These are phyloP conservation scores for Conchocele bisecta DNA, from an alignment of 2,888 invertebrate genomes.

Conservation along the genomic window DNA sequence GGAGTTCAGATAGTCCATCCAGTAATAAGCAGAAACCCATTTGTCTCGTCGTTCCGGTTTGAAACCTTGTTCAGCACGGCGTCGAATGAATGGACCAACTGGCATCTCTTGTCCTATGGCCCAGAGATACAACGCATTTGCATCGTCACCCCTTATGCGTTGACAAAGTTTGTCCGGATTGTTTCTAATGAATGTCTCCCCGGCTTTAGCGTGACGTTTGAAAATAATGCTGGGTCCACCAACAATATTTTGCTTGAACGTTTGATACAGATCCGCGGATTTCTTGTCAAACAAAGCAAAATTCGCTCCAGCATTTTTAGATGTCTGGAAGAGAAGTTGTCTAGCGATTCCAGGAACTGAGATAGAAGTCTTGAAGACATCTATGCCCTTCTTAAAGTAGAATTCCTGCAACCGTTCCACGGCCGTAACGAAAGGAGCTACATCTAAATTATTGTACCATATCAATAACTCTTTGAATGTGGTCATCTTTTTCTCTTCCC, in stretches of 20 bases:
- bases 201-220: constrained; percentile 22
- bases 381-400: no score
- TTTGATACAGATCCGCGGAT: constrained; percentile 19
- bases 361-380: constrained; percentile 40
- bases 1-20: constrained; percentile 37
- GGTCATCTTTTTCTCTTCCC: no score
- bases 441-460: no score
- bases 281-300: constrained; percentile 27
- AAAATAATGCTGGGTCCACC: constrained; percentile 37
- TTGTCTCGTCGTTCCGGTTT: constrained; percentile 34
- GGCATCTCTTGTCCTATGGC: constrained; percentile 41
- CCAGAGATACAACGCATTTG: constrained; percentile 44
- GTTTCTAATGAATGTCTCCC: constrained; percentile 20
- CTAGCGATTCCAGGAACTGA: constrained; percentile 36
- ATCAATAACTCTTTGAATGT: no score
- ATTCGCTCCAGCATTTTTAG: neutral
- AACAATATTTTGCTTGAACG: constrained; percentile 28
- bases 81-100: constrained; percentile 31
- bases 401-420: no score
- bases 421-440: no score
- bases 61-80: constrained; percentile 30
- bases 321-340: constrained; percentile 30
- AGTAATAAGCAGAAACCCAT: constrained; percentile 25
- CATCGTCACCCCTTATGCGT: constrained; percentile 39
- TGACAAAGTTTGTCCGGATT: constrained; percentile 17